Conservation (phyloP, 2,113 vertebrate genomes). For the Tragelaphus strepsiceros region DNA sequence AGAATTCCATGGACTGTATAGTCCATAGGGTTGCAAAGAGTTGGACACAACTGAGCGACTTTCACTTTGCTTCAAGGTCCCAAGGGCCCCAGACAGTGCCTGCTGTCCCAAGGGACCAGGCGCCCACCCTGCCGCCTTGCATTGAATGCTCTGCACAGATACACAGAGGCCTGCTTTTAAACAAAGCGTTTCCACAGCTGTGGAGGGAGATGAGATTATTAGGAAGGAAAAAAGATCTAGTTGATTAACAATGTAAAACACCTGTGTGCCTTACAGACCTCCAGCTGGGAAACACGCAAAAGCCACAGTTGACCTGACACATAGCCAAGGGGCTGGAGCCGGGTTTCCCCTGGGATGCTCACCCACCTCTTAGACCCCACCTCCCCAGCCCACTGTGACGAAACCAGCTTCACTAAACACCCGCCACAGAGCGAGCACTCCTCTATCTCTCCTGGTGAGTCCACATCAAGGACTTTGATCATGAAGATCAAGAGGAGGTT, state of each 20-base stretch:
- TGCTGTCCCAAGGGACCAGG: not conserved
- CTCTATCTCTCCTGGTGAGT: not conserved
- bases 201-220: not conserved
- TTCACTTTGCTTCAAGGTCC: not conserved
- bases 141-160: not conserved
- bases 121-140: not conserved
- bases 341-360: not conserved
- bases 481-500: not conserved
- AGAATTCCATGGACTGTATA: not conserved
- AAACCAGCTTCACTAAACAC: not conserved
- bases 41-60: not conserved
- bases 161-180: not conserved
- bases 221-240: not conserved
- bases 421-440: not conserved
- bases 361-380: too few species aligned
- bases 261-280: not conserved
- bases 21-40: not conserved
- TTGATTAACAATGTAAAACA: slow-evolving; percentile 43
- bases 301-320: not conserved
- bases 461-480: not conserved
- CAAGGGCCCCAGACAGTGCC: not conserved
- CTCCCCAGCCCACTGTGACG: not conserved
- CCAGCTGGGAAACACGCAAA: slow-evolving; percentile 6
- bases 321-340: not conserved
- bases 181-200: not conserved